Evolutionary conservation across 2,797 vertebrate genomes (phyloP).

Genomic region (Erethizon dorsatum): DNA sequence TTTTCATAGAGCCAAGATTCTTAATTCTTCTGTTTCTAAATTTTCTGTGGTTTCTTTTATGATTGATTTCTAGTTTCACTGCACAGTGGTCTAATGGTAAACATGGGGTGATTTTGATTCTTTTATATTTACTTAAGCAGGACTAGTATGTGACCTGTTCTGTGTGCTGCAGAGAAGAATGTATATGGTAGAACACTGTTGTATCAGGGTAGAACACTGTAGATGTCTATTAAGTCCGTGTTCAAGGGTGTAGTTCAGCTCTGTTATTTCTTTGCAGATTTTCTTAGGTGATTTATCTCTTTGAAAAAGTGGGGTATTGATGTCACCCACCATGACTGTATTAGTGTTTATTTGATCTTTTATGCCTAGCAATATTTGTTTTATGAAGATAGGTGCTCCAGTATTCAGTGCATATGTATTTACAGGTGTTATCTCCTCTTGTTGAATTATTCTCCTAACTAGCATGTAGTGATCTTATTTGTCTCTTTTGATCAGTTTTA

Average conservation of each 20-base stretch:
- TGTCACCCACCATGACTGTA: neutral
- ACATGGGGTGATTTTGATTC: neutral
- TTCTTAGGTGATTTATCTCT: neutral
- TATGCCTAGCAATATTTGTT: neutral
- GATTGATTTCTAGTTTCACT: neutral
- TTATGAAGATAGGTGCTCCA: neutral
- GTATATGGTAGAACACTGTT: neutral
- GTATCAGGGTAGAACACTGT: neutral
- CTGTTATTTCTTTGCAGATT: neutral
- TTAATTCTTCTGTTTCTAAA: constrained; percentile 34
- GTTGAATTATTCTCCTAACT: neutral
- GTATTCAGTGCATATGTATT: neutral
- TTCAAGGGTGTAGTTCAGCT: neutral
- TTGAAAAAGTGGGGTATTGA: neutral
- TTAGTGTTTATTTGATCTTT: neutral
- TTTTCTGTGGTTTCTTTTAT: neutral
- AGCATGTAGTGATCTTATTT: neutral
- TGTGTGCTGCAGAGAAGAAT: neutral
- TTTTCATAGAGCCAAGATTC: neutral
- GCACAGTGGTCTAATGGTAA: neutral
- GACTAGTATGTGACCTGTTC: neutral
- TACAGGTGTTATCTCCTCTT: neutral
- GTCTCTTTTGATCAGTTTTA: neutral
- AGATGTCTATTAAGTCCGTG: neutral
- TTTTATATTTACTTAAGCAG: neutral